Conservation (phyloP, 2,888 invertebrate species). For the Pasiphila rectangulata region DNA sequence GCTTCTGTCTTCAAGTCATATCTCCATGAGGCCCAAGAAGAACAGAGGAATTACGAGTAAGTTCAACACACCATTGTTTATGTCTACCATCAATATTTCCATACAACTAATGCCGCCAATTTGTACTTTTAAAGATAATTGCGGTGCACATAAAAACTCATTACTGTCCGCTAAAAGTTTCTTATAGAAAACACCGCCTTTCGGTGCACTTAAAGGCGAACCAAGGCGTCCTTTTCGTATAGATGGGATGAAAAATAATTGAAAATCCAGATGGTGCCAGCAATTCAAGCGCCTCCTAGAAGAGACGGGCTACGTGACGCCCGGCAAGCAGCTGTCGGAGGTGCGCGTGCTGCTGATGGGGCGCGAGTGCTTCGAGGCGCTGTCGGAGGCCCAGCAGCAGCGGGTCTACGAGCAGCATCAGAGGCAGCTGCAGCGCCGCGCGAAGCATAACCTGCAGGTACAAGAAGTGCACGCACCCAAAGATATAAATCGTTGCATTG, state of each 20-base stretch:
- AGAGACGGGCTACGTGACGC: slow-evolving; percentile 96
- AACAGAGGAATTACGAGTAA: slow-evolving; percentile 95
- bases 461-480: not conserved
- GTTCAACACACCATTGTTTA: too few relatives aligned
- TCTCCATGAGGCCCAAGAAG: slow-evolving; percentile 94
- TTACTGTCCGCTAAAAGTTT: too few relatives aligned
- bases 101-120: too few relatives aligned
- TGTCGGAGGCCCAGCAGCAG: slow-evolving; percentile 94
- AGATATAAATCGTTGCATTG: not conserved
- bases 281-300: slow-evolving; percentile 96
- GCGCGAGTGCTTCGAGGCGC: slow-evolving; percentile 94
- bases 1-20: slow-evolving; percentile 95
- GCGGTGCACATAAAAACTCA: too few relatives aligned
- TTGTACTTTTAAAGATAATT: too few relatives aligned
- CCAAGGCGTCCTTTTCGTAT: too few relatives aligned
- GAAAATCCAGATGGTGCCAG: slow-evolving; percentile 89
- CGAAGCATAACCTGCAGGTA: slow-evolving; percentile 94
- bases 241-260: too few relatives aligned
- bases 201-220: too few relatives aligned
- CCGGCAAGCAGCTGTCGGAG: slow-evolving; percentile 95
- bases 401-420: slow-evolving; percentile 97
- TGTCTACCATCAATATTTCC: too few relatives aligned
- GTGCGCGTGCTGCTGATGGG: slow-evolving; percentile 96
- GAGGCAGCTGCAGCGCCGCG: slow-evolving; percentile 92
- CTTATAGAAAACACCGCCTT: too few relatives aligned